These are phyloP conservation scores for Eupithecia centaureata DNA, from an alignment of 2,888 invertebrate species.

Conservation along the genomic window DNA sequence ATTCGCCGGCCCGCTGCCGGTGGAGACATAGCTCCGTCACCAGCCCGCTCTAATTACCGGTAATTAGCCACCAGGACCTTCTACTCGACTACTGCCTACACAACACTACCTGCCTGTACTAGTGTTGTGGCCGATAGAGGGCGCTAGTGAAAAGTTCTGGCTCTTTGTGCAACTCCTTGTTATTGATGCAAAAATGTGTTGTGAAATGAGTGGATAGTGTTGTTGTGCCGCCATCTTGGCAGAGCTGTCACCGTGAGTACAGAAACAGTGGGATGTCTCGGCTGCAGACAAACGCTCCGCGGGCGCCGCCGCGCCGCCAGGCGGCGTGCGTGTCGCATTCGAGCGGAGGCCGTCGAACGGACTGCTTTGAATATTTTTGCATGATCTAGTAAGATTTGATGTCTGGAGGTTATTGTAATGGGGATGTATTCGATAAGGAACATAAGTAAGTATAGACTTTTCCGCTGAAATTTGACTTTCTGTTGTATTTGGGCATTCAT, in stretches of 20 bases:
- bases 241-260: slow-evolving; percentile 66
- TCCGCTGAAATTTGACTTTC: not conserved
- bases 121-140: slow-evolving; percentile 14
- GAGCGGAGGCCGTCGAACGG: slow-evolving; percentile 67
- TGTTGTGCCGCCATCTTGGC: slow-evolving; percentile 72
- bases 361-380: slow-evolving; percentile 79
- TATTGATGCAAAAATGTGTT: slow-evolving; percentile 62
- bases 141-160: not conserved
- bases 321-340: slow-evolving; percentile 76
- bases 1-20: slow-evolving; percentile 82
- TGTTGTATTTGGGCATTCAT: no score
- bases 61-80: slow-evolving; percentile 41
- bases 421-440: not conserved
- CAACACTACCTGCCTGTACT: not conserved
- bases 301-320: slow-evolving; percentile 67
- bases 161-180: slow-evolving; percentile 33
- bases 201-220: slow-evolving; percentile 57
- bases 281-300: slow-evolving; percentile 35
- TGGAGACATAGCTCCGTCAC: slow-evolving; percentile 81
- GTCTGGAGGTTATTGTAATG: not conserved
- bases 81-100: not conserved
- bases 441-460: not conserved
- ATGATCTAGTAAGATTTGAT: slow-evolving; percentile 55
- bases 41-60: slow-evolving; percentile 60
- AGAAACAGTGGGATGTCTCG: slow-evolving; percentile 20